phyloP scores from a whole-genome alignment of 2,888 invertebrate species.

The Mesorhabditis belari region DNA sequence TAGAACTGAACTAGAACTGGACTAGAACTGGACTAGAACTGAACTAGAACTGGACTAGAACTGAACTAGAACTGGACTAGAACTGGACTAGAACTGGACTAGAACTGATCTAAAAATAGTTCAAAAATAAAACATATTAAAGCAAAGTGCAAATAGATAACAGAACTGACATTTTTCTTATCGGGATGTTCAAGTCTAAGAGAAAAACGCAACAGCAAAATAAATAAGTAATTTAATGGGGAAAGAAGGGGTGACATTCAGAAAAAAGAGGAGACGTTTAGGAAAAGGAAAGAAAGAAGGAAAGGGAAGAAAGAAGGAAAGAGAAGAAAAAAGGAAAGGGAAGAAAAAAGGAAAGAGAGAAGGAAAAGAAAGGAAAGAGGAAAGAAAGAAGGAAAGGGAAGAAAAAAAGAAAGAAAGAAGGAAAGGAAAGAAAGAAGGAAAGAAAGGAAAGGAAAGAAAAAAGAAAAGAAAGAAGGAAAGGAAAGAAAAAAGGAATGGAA shows the following conservation, averaged over 20 bases:
- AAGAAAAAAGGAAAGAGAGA: neutral
- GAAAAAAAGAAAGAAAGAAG: slow-evolving; percentile 1
- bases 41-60: too few species aligned
- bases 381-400: neutral
- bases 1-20: too few species aligned
- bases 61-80: too few species aligned
- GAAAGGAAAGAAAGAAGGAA: neutral
- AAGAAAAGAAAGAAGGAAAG: neutral
- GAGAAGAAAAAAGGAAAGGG: neutral
- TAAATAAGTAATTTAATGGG: too few species aligned
- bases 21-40: too few species aligned
- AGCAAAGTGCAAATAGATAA: too few species aligned
- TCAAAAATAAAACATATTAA: too few species aligned
- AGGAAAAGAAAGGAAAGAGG: neutral
- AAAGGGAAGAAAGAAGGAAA: neutral
- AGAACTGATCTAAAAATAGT: too few species aligned
- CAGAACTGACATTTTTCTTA: too few species aligned
- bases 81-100: too few species aligned
- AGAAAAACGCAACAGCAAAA: too few species aligned
- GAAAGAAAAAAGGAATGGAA: neutral
- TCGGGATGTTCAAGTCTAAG: too few species aligned
- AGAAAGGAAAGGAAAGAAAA: slow-evolving; percentile 1
- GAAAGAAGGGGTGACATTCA: neutral
- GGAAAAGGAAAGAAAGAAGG: neutral
- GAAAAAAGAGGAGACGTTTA: neutral